A percentile compares a stretch with the other conserved stretches of the same genome.
Conservation (phyloP, 2,797 vertebrate species). For the Rhinatrema bivittatum region DNA sequence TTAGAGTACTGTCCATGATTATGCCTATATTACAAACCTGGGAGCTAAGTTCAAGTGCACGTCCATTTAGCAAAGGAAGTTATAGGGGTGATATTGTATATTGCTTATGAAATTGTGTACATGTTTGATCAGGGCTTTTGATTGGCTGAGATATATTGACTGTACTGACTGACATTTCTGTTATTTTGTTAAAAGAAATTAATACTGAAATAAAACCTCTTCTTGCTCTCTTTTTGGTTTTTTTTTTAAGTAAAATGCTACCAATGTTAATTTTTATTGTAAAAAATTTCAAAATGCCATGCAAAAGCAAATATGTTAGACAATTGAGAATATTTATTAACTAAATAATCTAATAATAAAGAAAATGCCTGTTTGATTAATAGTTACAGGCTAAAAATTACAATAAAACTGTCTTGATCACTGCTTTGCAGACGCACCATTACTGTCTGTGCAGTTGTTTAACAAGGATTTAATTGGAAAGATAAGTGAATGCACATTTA, state of each 20-base stretch:
- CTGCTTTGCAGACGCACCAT: constrained; percentile 70
- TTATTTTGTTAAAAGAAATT: constrained; percentile 14
- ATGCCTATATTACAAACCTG: too few species aligned
- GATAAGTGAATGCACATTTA: constrained; percentile 82
- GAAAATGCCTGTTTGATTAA: constrained; percentile 74
- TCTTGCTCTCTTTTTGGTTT: constrained; percentile 12
- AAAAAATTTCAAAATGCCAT: constrained; percentile 43
- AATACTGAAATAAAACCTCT: constrained; percentile 21
- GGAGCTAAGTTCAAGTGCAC: too few species aligned
- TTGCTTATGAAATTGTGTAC: too few species aligned
- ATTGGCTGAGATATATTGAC: too few species aligned
- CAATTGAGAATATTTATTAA: constrained; percentile 64
- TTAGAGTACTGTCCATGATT: too few species aligned
- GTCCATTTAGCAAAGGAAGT: too few species aligned
- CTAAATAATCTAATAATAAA: constrained; percentile 77
- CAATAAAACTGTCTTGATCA: constrained; percentile 79
- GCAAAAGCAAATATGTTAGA: constrained; percentile 48
- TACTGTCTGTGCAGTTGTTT: constrained; percentile 78
- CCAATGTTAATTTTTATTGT: constrained; percentile 10
- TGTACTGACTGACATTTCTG: too few species aligned
- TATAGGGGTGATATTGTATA: too few species aligned
- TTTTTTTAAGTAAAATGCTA: constrained; percentile 13
- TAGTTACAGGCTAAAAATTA: constrained; percentile 76
- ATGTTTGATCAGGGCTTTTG: too few species aligned
- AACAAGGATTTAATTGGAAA: constrained; percentile 83